Base-by-base conservation (phyloP, 2,797 vertebrate genomes). In the Atherinosoma microstoma region DNA sequence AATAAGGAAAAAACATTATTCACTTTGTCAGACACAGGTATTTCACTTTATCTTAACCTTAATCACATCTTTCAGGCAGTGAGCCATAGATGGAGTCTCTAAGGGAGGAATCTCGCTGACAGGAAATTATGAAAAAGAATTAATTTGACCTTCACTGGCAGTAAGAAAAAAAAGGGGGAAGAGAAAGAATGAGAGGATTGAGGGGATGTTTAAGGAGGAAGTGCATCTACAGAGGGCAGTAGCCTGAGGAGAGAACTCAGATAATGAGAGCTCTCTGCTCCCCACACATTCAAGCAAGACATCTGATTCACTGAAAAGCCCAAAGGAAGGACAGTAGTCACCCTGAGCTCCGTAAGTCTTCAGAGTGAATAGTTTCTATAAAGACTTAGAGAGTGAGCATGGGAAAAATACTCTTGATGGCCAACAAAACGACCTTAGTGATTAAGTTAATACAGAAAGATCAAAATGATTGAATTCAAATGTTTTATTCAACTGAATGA, bases 51-150 rank as follows among this genome's bases (percentile, higher is more conserved):
- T 84, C 83, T 80, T 83, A 84, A 83, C 79, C 88, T 84, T 92
- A 92, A 93, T 94, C 89, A 91, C 84, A 87, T 90, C 82, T 91
- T 85, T 82, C 73, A 70, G 79, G 82, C 84, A 77, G 73, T 3
- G 76, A 87, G 84, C 61, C 78, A 45, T 58, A 70, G 82, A 88
- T 76, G 81, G 80, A 74, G 79, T 80, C 85, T 92, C 89, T 32
- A 61, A 81, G 83, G 88, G 85, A 82, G 78, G 80, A 76, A 88
- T 89, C 68, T 84, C 36, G 18, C 80, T 62, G 89, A 89, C 91
- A 90, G 90, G 90, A 92, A 91, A 94, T 93, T 91, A 91, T 87
- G 82, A 87, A 88, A 90, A 94, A 90, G 93, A 90, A 91, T 92
- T 85, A 89, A 93, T 93, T 87, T 92, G 92, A 94, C 92, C 92